These are phyloP conservation scores for Emberiza fucata DNA, from an alignment of 2,113 vertebrate genomes.

Conservation along the genomic window DNA sequence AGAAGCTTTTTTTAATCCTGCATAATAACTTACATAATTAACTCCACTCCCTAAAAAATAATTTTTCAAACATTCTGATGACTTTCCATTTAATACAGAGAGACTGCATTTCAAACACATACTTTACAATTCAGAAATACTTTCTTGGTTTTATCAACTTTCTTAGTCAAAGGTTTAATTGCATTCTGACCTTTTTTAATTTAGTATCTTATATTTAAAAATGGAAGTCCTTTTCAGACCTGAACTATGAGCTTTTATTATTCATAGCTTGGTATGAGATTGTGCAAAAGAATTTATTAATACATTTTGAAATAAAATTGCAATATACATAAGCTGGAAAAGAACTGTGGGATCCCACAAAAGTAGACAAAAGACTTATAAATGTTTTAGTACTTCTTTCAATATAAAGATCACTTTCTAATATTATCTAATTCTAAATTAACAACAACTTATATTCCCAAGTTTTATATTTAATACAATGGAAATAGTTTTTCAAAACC, in stretches of 20 bases:
- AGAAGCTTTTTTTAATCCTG: not conserved
- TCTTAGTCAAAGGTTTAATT: conserved; percentile 41
- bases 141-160: conserved; percentile 18
- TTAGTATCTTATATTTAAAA: conserved; percentile 23
- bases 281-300: conserved; percentile 27
- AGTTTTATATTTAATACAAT: not conserved
- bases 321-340: not conserved
- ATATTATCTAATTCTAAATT: not conserved
- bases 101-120: conserved; percentile 15
- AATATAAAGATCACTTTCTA: not conserved
- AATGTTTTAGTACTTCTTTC: not conserved
- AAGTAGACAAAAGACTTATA: not conserved
- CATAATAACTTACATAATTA: not conserved
- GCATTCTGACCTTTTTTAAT: conserved; percentile 53
- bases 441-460: not conserved
- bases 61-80: not conserved
- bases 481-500: not conserved
- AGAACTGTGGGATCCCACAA: not conserved
- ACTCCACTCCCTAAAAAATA: not conserved
- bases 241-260: conserved; percentile 1
- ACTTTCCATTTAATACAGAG: not conserved
- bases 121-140: conserved; percentile 14
- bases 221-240: not conserved
- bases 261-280: not conserved
- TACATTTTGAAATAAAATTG: conserved; percentile 7